Conservation (phyloP, 2,797 vertebrate species). For the Sparidentex hasta region DNA sequence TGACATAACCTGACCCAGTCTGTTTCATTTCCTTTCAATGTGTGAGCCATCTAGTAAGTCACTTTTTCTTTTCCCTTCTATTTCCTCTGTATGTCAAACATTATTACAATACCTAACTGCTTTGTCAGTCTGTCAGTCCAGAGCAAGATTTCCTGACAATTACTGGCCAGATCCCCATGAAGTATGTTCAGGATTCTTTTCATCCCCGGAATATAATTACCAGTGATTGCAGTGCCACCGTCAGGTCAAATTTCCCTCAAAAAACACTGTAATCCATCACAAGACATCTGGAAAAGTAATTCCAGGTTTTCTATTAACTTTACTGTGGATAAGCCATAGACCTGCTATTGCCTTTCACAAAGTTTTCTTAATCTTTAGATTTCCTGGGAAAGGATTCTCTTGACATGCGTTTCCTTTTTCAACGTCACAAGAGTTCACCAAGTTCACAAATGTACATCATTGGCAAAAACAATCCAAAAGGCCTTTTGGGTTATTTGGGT, state of each 20-base stretch:
- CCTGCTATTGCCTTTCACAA: constrained; percentile 2
- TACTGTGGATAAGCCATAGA: not conserved
- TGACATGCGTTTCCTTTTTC: constrained; percentile 18
- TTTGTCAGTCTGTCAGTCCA: not conserved
- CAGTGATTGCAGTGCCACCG: constrained; percentile 5
- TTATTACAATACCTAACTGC: not conserved
- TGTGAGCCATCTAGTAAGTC: not conserved
- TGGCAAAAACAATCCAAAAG: not conserved
- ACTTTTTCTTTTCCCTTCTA: not conserved
- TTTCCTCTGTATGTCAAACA: not conserved
- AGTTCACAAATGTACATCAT: not conserved
- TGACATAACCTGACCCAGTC: not conserved
- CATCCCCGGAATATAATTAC: constrained; percentile 22
- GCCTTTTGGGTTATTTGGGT: not conserved
- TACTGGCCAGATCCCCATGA: constrained; percentile 5
- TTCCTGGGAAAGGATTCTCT: constrained; percentile 35
- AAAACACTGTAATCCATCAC: constrained; percentile 8
- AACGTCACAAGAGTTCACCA: constrained; percentile 9
- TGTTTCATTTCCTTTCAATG: not conserved
- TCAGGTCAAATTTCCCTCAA: constrained; percentile 19
- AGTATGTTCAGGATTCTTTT: constrained; percentile 23
- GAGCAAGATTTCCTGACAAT: constrained; percentile 23
- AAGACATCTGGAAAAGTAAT: constrained; percentile 39
- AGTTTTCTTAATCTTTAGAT: constrained; percentile 26
- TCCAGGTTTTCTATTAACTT: constrained; percentile 28